A percentile compares a stretch with the other conserved stretches of the same genome.
These are phyloP conservation scores for Pollimyrus isidori DNA, from an alignment of 2,113 vertebrate species.

Conservation along the genomic window DNA sequence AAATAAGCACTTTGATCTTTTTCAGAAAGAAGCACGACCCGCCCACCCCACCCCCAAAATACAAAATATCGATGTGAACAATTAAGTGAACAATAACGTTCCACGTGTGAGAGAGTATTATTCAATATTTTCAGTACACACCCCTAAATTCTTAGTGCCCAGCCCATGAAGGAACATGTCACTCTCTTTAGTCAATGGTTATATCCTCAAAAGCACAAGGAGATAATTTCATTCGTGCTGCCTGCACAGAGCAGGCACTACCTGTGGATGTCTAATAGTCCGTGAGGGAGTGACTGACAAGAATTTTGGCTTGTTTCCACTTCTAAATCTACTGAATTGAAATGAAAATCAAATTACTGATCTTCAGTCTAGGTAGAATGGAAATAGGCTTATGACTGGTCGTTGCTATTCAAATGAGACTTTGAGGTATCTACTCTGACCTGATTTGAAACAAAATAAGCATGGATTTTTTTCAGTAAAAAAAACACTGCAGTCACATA, in stretches of 20 bases:
- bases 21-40: not conserved
- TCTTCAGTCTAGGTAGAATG: not conserved
- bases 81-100: not conserved
- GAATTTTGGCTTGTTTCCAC: slow-evolving; percentile 4
- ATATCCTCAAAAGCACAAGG: not conserved
- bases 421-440: not conserved
- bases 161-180: not conserved
- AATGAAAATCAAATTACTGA: not conserved
- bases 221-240: not conserved
- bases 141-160: not conserved
- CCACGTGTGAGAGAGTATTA: not conserved
- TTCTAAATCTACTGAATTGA: not conserved
- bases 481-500: not conserved
- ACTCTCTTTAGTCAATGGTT: not conserved
- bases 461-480: not conserved
- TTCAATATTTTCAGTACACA: not conserved
- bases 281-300: not conserved
- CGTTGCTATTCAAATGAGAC: not conserved
- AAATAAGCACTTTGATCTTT: not conserved
- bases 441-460: not conserved
- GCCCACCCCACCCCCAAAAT: too few relatives aligned
- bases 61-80: not conserved
- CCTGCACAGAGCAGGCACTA: not conserved
- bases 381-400: not conserved
- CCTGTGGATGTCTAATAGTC: not conserved